Conservation (phyloP, 2,797 vertebrate genomes). For the Thamnophis elegans region DNA sequence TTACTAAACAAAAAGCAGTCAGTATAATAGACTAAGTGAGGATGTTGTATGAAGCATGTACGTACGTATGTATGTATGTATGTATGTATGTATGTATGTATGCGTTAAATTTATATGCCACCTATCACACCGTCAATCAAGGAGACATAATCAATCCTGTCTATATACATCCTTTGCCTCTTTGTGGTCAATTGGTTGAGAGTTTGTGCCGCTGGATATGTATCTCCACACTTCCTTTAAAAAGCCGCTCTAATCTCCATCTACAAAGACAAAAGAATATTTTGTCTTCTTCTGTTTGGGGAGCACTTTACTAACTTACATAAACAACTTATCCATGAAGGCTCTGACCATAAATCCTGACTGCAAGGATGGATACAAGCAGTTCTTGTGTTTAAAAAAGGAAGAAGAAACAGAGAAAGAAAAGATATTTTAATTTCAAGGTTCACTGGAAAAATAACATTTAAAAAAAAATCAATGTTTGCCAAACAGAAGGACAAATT, state of each 20-base stretch:
- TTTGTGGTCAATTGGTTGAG: not conserved
- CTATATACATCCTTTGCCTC: not conserved
- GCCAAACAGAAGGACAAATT: constrained; percentile 66
- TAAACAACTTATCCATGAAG: constrained; percentile 46
- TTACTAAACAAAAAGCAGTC: not conserved
- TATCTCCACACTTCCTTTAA: constrained; percentile 6
- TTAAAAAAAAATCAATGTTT: constrained; percentile 62
- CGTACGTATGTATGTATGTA: too few species aligned
- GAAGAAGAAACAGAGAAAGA: constrained; percentile 14
- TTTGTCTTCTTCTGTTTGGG: constrained; percentile 50
- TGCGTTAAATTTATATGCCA: not conserved
- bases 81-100: not conserved
- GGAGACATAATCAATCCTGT: not conserved
- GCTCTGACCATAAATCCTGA: constrained; percentile 53
- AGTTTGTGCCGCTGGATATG: not conserved
- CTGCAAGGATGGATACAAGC: constrained; percentile 52
- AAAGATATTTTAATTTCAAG: constrained; percentile 71
- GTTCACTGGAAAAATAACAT: constrained; percentile 64
- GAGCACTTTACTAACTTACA: constrained; percentile 58
- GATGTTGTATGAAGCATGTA: not conserved
- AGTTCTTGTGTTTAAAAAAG: not conserved
- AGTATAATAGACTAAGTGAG: not conserved
- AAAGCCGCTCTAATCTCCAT: constrained; percentile 29
- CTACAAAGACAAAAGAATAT: not conserved
- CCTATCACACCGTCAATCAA: not conserved